phyloP scores from a whole-genome alignment of 2,797 vertebrate species.

The Sebastes kiyomatsui region DNA sequence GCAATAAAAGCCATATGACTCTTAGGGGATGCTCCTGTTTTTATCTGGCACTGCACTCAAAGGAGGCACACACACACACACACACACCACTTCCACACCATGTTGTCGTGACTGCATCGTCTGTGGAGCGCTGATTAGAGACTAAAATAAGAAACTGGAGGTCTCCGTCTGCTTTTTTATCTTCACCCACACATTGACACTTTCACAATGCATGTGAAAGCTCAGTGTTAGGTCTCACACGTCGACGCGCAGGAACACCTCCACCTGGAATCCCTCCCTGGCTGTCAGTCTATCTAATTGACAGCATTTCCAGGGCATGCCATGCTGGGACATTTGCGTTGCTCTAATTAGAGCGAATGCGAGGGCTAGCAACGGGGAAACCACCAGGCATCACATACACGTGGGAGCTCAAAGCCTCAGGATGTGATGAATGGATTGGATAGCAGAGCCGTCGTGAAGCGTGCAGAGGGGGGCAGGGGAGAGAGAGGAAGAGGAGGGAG shows the following conservation, averaged over 20 bases:
- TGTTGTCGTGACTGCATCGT: slow-evolving; percentile 45
- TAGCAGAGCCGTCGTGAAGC: background rate
- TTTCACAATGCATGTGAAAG: slow-evolving; percentile 28
- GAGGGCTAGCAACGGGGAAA: slow-evolving; percentile 56
- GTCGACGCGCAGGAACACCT: slow-evolving; percentile 4
- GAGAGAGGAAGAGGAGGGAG: background rate
- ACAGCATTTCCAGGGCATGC: slow-evolving; percentile 66
- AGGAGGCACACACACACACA: slow-evolving; percentile 7
- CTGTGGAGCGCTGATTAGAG: slow-evolving; percentile 56
- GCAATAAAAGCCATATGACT: slow-evolving; percentile 17
- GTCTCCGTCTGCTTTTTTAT: slow-evolving; percentile 32
- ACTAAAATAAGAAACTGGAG: slow-evolving; percentile 38
- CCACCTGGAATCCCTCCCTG: slow-evolving; percentile 35
- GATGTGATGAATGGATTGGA: slow-evolving; percentile 21
- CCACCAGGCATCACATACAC: slow-evolving; percentile 33
- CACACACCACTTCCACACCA: slow-evolving; percentile 21
- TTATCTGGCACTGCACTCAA: background rate
- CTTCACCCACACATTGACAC: slow-evolving; percentile 47
- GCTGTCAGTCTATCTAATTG: slow-evolving; percentile 58
- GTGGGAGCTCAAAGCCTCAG: slow-evolving; percentile 23
- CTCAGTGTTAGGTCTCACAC: slow-evolving; percentile 3
- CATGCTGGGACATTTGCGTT: slow-evolving; percentile 38
- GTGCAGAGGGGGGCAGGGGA: background rate
- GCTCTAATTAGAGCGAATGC: slow-evolving; percentile 68
- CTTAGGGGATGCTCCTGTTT: slow-evolving; percentile 11